Percentiles rank a stretch among this genome's conserved stretches.
Evolutionary conservation across 2,113 vertebrate species (phyloP).

Genomic region (Trinectes maculatus): DNA sequence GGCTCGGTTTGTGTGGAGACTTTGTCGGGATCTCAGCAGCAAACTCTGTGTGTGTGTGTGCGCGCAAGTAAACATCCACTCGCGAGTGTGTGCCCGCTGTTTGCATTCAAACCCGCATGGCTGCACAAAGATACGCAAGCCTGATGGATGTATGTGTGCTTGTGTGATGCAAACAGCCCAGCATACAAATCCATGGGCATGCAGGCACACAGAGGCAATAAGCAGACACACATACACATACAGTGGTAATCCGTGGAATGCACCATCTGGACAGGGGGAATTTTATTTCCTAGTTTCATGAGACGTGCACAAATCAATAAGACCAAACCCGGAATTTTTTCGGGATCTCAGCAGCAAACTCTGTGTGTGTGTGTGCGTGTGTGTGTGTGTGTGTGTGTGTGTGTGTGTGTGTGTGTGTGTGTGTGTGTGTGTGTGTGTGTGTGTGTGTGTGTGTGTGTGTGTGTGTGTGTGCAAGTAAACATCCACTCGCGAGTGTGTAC

Average conservation of each 20-base stretch:
- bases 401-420: no score
- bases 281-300: not conserved
- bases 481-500: not conserved
- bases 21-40: slow-evolving; percentile 36
- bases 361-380: not conserved
- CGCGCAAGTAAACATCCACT: not conserved
- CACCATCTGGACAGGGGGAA: not conserved
- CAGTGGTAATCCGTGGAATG: not conserved
- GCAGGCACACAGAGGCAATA: no score
- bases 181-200: no score
- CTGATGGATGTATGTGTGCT: no score
- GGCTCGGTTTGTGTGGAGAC: slow-evolving; percentile 23
- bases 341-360: slow-evolving; percentile 15
- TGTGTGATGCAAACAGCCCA: no score
- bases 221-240: no score
- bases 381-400: no score
- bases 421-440: no score
- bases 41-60: not conserved
- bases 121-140: not conserved
- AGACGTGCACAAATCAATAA: not conserved
- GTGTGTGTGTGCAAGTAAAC: not conserved
- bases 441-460: no score
- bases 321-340: slow-evolving; percentile 27
- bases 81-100: not conserved
- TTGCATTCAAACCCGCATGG: not conserved